phyloP scores from a whole-genome alignment of 2,888 invertebrate genomes.

The Ferrisia virgata region DNA sequence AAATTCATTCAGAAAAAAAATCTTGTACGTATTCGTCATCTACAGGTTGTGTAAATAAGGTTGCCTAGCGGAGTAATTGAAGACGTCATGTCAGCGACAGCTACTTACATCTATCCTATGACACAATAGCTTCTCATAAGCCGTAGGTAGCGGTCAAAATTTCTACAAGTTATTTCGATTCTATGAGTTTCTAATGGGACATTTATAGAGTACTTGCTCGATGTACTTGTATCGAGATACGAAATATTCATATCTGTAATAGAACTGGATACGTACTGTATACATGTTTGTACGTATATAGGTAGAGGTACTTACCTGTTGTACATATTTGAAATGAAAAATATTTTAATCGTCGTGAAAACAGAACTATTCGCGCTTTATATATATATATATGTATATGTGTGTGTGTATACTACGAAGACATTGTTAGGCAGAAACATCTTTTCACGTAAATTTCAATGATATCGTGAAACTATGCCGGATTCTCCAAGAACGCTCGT shows the following conservation, averaged over 20 bases:
- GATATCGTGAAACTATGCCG: conserved; percentile 7
- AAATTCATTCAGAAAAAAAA: neutral
- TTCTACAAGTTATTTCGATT: neutral
- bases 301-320: neutral
- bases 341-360: conserved; percentile 24
- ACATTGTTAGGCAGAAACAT: neutral
- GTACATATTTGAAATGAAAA: neutral
- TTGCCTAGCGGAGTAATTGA: neutral
- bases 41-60: neutral
- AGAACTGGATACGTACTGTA: no score
- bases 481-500: neutral
- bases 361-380: neutral
- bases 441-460: conserved; percentile 7
- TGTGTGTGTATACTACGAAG: neutral
- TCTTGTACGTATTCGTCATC: neutral
- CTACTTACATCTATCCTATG: neutral
- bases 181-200: neutral
- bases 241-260: no score
- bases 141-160: neutral
- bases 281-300: no score
- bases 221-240: no score
- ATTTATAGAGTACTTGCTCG: no score
- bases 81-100: neutral
- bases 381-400: neutral
- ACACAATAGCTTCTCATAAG: no score